phyloP scores from a whole-genome alignment of 2,797 vertebrate species.

The Leptatherina wallacei region DNA sequence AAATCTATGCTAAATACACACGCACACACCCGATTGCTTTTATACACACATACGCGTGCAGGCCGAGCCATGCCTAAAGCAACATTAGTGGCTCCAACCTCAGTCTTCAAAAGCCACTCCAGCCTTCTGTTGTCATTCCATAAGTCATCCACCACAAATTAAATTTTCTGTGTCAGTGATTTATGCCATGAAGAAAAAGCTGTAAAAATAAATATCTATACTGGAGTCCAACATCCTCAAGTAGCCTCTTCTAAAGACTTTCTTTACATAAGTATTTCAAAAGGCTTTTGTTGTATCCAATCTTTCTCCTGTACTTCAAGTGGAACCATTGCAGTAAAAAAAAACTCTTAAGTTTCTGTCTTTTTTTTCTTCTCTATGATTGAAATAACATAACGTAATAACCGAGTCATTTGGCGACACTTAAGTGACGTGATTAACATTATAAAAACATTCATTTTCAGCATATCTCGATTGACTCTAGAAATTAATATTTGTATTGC shows the following conservation, averaged over 20 bases:
- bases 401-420: background rate
- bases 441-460: slow-evolving; percentile 25
- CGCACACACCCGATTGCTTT: slow-evolving; percentile 17
- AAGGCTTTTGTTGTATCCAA: slow-evolving; percentile 23
- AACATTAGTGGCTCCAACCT: slow-evolving; percentile 71
- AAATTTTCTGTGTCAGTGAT: slow-evolving; percentile 77
- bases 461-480: slow-evolving; percentile 3
- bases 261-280: slow-evolving; percentile 41
- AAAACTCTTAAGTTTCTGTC: background rate
- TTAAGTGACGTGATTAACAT: slow-evolving; percentile 7
- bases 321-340: too few relatives aligned
- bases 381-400: background rate
- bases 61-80: slow-evolving; percentile 65
- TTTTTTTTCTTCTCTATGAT: slow-evolving; percentile 7
- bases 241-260: slow-evolving; percentile 24
- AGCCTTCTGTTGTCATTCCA: slow-evolving; percentile 77
- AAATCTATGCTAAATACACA: slow-evolving; percentile 30
- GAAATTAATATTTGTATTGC: background rate
- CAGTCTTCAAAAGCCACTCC: slow-evolving; percentile 66
- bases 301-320: slow-evolving; percentile 21
- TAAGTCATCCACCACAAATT: slow-evolving; percentile 80
- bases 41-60: slow-evolving; percentile 11
- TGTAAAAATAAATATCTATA: slow-evolving; percentile 54
- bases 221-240: slow-evolving; percentile 54
- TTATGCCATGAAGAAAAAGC: slow-evolving; percentile 72